These are phyloP conservation scores for Noctua pronuba DNA, from an alignment of 2,888 invertebrate genomes.

Conservation along the genomic window DNA sequence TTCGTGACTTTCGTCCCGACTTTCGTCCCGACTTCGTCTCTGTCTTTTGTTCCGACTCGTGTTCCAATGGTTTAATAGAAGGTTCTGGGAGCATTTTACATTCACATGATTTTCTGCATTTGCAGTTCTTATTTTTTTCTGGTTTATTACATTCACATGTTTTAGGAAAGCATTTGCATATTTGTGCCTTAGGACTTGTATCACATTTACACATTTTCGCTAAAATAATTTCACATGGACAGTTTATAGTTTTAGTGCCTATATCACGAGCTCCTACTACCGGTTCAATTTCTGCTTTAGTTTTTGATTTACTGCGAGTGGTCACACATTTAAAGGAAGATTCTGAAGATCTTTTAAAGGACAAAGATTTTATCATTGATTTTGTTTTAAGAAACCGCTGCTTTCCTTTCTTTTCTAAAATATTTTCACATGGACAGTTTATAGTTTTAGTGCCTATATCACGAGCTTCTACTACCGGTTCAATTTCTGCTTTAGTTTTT, in stretches of 20 bases:
- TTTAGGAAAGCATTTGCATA: constrained; percentile 10
- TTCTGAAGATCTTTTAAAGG: constrained; percentile 5
- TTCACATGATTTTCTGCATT: constrained; percentile 8
- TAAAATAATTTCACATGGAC: not conserved
- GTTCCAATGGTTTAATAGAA: not conserved
- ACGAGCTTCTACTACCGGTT: constrained; percentile 25
- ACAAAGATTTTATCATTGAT: too few species aligned
- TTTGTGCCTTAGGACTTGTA: constrained; percentile 21
- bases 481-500: constrained; percentile 14
- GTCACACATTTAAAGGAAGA: constrained; percentile 7
- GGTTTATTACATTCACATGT: constrained; percentile 1
- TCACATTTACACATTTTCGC: constrained; percentile 62
- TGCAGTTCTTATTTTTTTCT: constrained; percentile 2
- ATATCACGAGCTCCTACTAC: constrained; percentile 26
- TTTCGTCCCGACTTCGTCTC: not conserved
- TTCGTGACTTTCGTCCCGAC: not conserved
- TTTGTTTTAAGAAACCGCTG: too few species aligned
- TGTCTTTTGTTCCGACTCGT: not conserved
- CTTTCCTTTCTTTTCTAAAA: too few species aligned
- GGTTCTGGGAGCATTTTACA: constrained; percentile 1
- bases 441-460: constrained; percentile 33
- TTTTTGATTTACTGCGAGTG: constrained; percentile 21
- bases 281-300: constrained; percentile 20
- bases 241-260: constrained; percentile 34
- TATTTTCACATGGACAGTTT: not conserved